Base-by-base conservation (phyloP, 2,797 vertebrate species). In the Enteromius thamalakanensis region DNA sequence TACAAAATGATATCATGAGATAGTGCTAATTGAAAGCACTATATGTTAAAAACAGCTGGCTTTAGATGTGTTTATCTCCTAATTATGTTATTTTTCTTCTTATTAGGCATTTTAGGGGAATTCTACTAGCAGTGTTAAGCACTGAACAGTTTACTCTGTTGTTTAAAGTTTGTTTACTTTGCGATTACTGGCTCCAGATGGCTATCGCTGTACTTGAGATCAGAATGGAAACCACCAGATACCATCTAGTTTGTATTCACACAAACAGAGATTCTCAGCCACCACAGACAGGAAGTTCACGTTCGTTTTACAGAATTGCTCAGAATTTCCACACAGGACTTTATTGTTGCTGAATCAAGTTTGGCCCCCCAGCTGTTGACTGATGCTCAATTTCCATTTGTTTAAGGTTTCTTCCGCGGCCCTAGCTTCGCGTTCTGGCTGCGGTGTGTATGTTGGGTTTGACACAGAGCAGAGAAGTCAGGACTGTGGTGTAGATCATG, bases 381-480 rank as follows among this genome's bases (percentile, higher is more conserved):
- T 76, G 86, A 84, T 86, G 70, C 79, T 86, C 76, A 82, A 55
- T 87, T 84, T 85, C 82, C 86, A 79, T 60, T 85, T 62, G 51
- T 71, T 76, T 85, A 64, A 83, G 85, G 64, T 51, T 80, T 79
- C 62, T 40, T 34, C 67, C 14, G 21, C 21, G 69, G 60, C 6
- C 26, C 14, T 71, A 79, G 55, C 62, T 68, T 76, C n/a, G 26
- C 26, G 53, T 19, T 76, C 42, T 78, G 10, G 32, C 23, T 65
- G 78, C 68, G 72, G 74, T 81, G 79, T 78, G 37, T 29, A 12
- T 64, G 86, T 84, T 80, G 45, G 84, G 75, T 79, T 84, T 87
- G 84, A 86, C 75, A 83, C 55, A 82, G 83, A 82, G 78, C 87
- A 86, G 84, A 83, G 68, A 76, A 79, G 79, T 86, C 81, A 80